These are phyloP conservation scores for rabbit (Oryctolagus cuniculus) DNA, from an alignment of 2,113 vertebrate species.

Conservation along the genomic window mOryCun1.1 NC_091436.1:151756001-151756500, in stretches of 20 bases:
- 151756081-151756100: slow-evolving; percentile 7
- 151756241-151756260: neutral
- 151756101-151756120: neutral
- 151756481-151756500: neutral
- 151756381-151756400: neutral
- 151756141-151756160: too few relatives aligned
- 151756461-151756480: neutral
- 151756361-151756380: neutral
- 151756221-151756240: neutral
- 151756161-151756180: too few relatives aligned
- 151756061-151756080: neutral
- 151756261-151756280: neutral
- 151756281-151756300: neutral
- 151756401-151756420: neutral
- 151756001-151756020: neutral
- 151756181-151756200: too few relatives aligned
- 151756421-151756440: neutral
- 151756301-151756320: neutral
- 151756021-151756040: neutral
- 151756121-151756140: too few relatives aligned
- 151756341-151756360: neutral
- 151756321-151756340: neutral
- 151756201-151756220: too few relatives aligned
- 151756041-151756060: slow-evolving; percentile 20
- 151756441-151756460: neutral